Conservation (phyloP, 2,797 vertebrate species). For the Heterohyrax brucei region DNA sequence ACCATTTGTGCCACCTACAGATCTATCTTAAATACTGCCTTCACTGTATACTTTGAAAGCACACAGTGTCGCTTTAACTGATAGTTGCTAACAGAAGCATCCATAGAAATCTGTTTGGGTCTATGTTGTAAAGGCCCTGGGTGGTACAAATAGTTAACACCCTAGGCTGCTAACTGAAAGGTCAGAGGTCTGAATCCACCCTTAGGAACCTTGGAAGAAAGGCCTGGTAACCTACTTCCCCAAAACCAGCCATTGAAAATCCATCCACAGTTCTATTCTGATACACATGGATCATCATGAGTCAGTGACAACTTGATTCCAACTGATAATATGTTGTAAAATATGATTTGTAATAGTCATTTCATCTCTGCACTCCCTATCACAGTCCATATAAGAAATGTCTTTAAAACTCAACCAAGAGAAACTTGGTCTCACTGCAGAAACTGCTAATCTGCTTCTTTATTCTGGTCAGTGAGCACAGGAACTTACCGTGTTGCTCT, state of each 20-base stretch:
- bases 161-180: too few species aligned
- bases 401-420: not conserved
- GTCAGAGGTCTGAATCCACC: too few species aligned
- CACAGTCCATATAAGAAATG: not conserved
- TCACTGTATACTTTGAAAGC: conserved; percentile 34
- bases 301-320: too few species aligned
- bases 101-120: not conserved
- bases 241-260: too few species aligned
- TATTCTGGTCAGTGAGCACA: not conserved
- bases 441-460: not conserved
- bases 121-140: not conserved
- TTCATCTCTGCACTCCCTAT: not conserved
- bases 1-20: too few species aligned
- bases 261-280: too few species aligned
- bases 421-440: not conserved
- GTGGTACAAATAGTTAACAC: too few species aligned
- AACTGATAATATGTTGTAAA: not conserved
- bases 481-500: accelerated
- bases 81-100: conserved; percentile 50
- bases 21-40: conserved; percentile 16
- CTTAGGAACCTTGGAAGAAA: too few species aligned
- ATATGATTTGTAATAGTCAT: not conserved
- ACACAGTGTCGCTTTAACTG: not conserved
- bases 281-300: too few species aligned
- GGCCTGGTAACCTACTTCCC: too few species aligned